These are phyloP conservation scores for Cheilosia urbana DNA, from an alignment of 2,888 invertebrate genomes.

Conservation along the genomic window DNA sequence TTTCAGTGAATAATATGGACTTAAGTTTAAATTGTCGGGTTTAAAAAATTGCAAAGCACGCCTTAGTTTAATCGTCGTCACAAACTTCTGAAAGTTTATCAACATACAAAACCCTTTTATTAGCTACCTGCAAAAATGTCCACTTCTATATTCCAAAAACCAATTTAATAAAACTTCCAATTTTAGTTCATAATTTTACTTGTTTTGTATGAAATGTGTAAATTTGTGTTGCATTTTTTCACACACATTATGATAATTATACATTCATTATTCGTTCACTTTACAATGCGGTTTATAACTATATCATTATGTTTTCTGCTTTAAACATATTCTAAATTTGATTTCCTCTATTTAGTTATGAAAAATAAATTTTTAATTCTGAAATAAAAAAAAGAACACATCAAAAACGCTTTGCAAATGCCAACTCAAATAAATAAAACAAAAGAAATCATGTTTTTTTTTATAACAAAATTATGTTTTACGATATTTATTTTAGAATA, in stretches of 20 bases:
- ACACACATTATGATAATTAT: slow-evolving; percentile 60
- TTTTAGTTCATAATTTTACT: neutral
- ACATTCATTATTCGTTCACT: slow-evolving; percentile 53
- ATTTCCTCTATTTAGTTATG: slow-evolving; percentile 52
- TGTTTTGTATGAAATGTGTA: slow-evolving; percentile 60
- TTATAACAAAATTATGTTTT: slow-evolving; percentile 73
- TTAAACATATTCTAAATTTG: slow-evolving; percentile 37
- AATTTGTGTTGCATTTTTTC: slow-evolving; percentile 60
- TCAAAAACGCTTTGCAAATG: neutral
- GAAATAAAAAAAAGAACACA: slow-evolving; percentile 12
- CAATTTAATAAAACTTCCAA: neutral
- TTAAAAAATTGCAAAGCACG: no score
- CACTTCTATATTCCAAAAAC: neutral
- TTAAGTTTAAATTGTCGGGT: no score
- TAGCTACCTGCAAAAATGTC: no score
- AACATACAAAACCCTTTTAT: no score
- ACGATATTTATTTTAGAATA: slow-evolving; percentile 74
- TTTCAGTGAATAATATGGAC: no score
- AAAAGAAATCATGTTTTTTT: slow-evolving; percentile 39
- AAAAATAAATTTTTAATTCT: slow-evolving; percentile 50
- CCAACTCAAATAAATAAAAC: slow-evolving; percentile 14
- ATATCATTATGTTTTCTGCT: slow-evolving; percentile 14
- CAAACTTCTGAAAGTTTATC: no score
- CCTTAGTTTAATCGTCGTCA: no score
- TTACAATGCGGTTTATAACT: slow-evolving; percentile 44